Conservation (phyloP, 2,888 invertebrate species). For the Perizoma affinitatum region DNA sequence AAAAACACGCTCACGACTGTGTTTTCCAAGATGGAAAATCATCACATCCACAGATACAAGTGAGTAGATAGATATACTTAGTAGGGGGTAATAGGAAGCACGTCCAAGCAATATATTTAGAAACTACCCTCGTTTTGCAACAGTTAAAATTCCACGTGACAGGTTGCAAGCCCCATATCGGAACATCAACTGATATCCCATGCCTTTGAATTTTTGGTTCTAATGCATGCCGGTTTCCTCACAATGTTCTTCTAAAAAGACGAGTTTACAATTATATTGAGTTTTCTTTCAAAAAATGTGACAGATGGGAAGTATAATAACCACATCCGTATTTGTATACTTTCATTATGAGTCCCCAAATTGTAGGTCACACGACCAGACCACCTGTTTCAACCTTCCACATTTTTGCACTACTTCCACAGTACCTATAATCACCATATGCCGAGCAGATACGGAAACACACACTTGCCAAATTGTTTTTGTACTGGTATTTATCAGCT, state of each 20-base stretch:
- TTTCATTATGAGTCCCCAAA: slow-evolving; percentile 40
- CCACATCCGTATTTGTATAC: background rate
- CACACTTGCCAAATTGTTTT: slow-evolving; percentile 26
- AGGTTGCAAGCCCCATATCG: too few species aligned
- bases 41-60: too few species aligned
- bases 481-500: slow-evolving; percentile 25
- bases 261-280: background rate
- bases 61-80: too few species aligned
- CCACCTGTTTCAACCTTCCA: slow-evolving; percentile 43
- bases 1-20: too few species aligned
- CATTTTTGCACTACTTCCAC: slow-evolving; percentile 34
- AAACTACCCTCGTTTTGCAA: too few species aligned
- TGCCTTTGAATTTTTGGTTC: too few species aligned
- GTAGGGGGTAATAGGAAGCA: too few species aligned
- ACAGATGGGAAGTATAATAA: background rate
- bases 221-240: too few species aligned
- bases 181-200: too few species aligned
- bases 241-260: background rate
- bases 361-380: slow-evolving; percentile 37
- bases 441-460: slow-evolving; percentile 40
- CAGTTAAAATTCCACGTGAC: too few species aligned
- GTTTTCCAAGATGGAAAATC: too few species aligned
- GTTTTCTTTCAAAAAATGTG: background rate
- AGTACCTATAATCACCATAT: slow-evolving; percentile 39
- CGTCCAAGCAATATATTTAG: too few species aligned